Evolutionary conservation across 1,140 invertebrate species (phyloP), one percentile per base, ranked within the genome.

Genomic region (Drosophila equinoxialis): DNA sequence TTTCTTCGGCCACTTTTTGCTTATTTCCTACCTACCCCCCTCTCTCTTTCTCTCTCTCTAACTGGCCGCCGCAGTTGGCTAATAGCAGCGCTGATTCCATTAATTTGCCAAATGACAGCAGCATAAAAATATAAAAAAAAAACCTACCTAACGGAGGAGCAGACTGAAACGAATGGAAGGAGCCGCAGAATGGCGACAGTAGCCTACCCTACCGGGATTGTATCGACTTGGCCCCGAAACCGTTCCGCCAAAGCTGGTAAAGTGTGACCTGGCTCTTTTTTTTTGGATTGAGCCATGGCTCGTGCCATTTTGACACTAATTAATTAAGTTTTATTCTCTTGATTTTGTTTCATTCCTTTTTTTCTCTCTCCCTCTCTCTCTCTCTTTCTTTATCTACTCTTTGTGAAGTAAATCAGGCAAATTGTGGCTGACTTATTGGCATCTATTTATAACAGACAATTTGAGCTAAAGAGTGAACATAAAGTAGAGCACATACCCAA

Each of bases 71-170:
- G 79, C 84, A 87, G 74, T 85, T 62, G 77, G 85, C 84, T 89
- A 89, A 89, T 89, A 89, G 84, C 85, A 67, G 64, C 78, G 85
- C 74, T 90, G 85, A 89, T 90, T 89, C 84, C 84, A 89, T 89
- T 89, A 89, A 89, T 89, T 89, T 89, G 77, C 74, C 85, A 68
- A 89, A 83, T 89, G 84, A 89, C 84, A 89, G 84, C 57, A 62
- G 77, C 64, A 41, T 68, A 68, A 61, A 63, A 57, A 48, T 59
- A 55, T 69, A 45, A 60, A 55, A 42, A 61, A 37, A 33, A 39
- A 26, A 65, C 20, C 6, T 30, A 30, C 30, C 30, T 30, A 30
- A 6, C 51, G n/a, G 10, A 60, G 57, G 55, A 48, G 39, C 54
- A 60, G 3, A 60, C 11, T 54, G 48, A 14, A 37, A 13, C 20